phyloP scores from a whole-genome alignment of 2,113 vertebrate species.

The Brachypteracias leptosomus region DNA sequence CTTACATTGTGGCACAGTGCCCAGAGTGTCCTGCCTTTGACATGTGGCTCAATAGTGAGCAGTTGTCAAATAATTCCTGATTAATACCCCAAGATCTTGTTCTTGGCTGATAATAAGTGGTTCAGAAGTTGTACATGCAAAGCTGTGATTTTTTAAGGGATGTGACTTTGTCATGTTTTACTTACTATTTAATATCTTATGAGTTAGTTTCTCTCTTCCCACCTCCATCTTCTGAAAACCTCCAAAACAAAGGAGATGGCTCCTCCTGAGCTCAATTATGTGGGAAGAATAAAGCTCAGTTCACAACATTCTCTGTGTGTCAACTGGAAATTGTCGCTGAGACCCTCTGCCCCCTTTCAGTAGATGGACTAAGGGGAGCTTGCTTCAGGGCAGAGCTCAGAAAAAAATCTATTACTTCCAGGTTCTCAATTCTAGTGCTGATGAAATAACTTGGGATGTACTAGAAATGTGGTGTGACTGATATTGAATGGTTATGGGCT shows the following conservation, averaged over 20 bases:
- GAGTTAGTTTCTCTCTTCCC: background rate
- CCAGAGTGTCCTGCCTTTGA: background rate
- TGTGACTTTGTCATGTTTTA: background rate
- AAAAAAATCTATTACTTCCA: background rate
- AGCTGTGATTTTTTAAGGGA: background rate
- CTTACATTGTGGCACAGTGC: background rate
- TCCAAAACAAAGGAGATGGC: background rate
- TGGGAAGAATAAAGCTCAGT: background rate
- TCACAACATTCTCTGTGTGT: background rate
- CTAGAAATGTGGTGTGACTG: background rate
- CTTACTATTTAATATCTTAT: background rate
- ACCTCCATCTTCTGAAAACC: background rate
- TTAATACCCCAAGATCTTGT: background rate
- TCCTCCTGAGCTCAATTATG: background rate
- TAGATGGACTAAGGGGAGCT: background rate
- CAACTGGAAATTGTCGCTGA: background rate
- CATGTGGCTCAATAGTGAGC: background rate
- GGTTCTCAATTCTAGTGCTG: background rate
- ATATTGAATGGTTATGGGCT: background rate
- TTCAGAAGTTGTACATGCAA: background rate
- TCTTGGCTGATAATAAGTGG: background rate
- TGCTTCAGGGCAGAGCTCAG: background rate
- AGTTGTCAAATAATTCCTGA: background rate
- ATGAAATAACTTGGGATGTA: background rate
- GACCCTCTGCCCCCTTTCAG: background rate